Evolutionary conservation across 2,113 vertebrate species (phyloP), one percentile per base, ranked within the genome.

Genomic region (Lepus americanus): DNA sequence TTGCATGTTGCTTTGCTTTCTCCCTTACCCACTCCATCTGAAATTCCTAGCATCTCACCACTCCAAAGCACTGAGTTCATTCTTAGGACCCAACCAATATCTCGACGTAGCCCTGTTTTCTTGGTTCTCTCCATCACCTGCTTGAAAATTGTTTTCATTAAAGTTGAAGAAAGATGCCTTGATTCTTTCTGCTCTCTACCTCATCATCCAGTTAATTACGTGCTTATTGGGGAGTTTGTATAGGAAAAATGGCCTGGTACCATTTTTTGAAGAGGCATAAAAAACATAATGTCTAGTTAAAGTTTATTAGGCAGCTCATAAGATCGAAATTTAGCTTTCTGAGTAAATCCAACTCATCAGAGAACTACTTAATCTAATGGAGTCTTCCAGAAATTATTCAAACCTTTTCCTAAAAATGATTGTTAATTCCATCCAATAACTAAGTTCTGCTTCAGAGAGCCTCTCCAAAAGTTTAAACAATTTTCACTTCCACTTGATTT

Each of bases 301-400:
- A 84, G 22, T 11, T 83, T 74, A 79, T 69, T 77, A 64, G 53
- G 14, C 55, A 59, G 29, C 14, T 89, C 51, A 86, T 3, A 89
- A 92, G 39, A 51, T 14, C 85, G 17, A 88, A 89, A 81, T 69
- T 85, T 76, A 72, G 64, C 72, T 88, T 91, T 69, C 51, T 49
- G 17, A 83, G 39, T 9, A 67, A 89, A 76, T n/a, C 8, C 27
- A 72, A 19, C 8, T 79, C 25, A 51, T 4, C 14, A 72, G 69
- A 77, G 10, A 6, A 39, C 22, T 36, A 31, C 8, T 77, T 86
- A 51, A 86, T 44, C 44, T 55, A 9, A 44, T 36, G 3, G n/a
- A 55, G 19, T 67, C 44, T 73, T 92, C 51, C 27, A 59, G 31
- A 90, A 94, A 67, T 27, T 67, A 7, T 16, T 77, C 36, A 87